Percentiles rank a stretch among this genome's conserved stretches.
phyloP scores from a whole-genome alignment of 2,113 vertebrate genomes.

The Ceratotherium simum region DNA sequence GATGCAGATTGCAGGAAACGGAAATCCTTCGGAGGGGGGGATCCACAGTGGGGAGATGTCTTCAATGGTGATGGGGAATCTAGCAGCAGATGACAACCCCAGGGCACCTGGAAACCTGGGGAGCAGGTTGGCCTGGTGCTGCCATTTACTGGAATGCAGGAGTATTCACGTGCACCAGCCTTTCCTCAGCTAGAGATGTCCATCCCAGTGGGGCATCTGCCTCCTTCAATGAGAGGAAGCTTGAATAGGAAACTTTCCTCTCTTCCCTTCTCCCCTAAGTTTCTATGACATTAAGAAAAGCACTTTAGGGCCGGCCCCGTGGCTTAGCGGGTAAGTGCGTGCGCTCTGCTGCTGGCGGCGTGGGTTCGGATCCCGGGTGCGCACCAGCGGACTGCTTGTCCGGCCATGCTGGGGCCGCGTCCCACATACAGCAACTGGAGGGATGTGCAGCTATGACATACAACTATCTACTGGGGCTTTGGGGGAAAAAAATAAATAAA shows the following conservation, averaged over 20 bases:
- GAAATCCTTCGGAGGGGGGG: background rate
- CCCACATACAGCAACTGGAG: no score
- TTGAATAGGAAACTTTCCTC: background rate
- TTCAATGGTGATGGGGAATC: background rate
- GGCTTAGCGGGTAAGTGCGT: no score
- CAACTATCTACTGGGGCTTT: no score
- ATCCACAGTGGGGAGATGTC: background rate
- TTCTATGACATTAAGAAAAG: background rate
- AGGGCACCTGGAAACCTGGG: background rate
- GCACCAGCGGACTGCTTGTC: no score
- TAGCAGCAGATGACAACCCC: background rate
- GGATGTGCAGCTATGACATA: no score
- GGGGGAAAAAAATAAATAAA: no score
- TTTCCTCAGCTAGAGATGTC: background rate
- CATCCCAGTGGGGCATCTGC: background rate
- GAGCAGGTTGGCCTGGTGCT: background rate
- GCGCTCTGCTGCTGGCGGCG: no score
- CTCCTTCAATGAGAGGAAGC: background rate
- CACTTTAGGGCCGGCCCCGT: no score
- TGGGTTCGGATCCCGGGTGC: no score
- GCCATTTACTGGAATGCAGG: rapidly evolving
- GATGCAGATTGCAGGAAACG: background rate
- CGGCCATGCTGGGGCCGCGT: no score
- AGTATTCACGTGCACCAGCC: background rate
- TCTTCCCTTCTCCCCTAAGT: no score